These are phyloP conservation scores for Plecturocebus donacophilus DNA, from an alignment of 2,113 vertebrate genomes.

Conservation along the genomic window DNA sequence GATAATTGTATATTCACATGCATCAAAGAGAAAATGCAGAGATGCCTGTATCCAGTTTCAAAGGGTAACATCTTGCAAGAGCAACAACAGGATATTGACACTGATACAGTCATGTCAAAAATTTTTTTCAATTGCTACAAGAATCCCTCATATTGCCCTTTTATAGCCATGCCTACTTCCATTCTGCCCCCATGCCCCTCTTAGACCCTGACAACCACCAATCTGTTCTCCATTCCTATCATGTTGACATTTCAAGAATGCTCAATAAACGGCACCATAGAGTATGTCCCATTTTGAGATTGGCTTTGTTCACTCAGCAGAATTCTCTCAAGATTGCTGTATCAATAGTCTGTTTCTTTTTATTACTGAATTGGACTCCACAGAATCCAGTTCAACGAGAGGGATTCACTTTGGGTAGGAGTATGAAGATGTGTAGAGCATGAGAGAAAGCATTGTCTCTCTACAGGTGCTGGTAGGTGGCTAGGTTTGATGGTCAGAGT, in stretches of 20 bases:
- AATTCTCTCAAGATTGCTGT: neutral
- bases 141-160: neutral
- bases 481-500: neutral
- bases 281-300: neutral
- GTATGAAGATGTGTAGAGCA: no score
- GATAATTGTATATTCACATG: neutral
- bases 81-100: neutral
- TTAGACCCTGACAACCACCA: neutral
- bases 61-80: neutral
- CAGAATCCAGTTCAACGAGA: no score
- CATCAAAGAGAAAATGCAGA: neutral
- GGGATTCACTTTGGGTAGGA: neutral
- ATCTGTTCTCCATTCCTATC: neutral
- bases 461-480: neutral
- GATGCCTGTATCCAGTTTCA: neutral
- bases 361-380: neutral
- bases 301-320: neutral
- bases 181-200: neutral
- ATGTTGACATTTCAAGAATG: neutral
- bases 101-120: neutral
- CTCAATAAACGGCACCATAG: neutral
- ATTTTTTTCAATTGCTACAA: neutral
- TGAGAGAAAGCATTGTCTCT: neutral
- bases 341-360: neutral
- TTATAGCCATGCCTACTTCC: neutral